Percentiles rank a stretch among this genome's conserved stretches.
Conservation (phyloP, 2,113 vertebrate species). For the Mormyrus iriodes region DNA sequence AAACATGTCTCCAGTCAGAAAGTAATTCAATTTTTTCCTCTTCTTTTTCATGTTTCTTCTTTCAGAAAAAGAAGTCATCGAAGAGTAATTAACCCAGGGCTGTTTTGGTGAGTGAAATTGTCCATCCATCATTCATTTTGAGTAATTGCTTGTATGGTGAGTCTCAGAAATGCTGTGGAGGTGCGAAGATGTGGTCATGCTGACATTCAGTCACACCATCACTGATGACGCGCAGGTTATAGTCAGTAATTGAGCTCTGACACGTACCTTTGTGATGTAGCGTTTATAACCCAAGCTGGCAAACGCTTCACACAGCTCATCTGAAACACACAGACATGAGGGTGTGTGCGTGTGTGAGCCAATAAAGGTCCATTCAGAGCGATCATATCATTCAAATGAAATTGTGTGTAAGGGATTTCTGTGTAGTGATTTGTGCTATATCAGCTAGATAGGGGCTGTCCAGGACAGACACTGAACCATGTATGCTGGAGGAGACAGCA, state of each 20-base stretch:
- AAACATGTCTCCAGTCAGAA: neutral
- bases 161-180: conserved; percentile 4
- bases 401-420: neutral
- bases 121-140: neutral
- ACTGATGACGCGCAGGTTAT: neutral
- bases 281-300: neutral
- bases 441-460: neutral
- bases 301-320: neutral
- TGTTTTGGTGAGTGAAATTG: conserved; percentile 3
- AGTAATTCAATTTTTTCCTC: neutral
- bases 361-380: neutral
- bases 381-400: neutral
- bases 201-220: neutral
- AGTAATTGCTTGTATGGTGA: neutral
- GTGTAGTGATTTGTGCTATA: neutral
- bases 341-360: neutral
- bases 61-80: conserved; percentile 49
- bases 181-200: neutral
- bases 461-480: neutral
- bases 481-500: neutral
- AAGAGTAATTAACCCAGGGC: conserved; percentile 24
- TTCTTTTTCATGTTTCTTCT: neutral
- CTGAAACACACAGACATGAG: neutral
- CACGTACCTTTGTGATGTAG: neutral
- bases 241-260: neutral